These are phyloP conservation scores for Sebastes goodei DNA, from an alignment of 2,797 vertebrate species.

Conservation along the genomic window DNA sequence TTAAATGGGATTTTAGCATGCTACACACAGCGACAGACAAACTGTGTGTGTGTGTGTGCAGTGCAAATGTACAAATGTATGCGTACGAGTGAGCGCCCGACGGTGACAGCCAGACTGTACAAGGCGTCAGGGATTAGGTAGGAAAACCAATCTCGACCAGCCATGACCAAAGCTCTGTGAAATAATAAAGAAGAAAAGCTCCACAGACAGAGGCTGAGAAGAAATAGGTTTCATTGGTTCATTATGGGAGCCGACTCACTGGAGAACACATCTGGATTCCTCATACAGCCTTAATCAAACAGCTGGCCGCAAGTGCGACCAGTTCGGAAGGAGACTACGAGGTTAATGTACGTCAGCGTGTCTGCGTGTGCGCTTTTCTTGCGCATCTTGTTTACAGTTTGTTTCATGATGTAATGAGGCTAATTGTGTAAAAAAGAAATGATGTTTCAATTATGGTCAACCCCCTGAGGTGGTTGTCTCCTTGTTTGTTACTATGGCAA, in stretches of 20 bases:
- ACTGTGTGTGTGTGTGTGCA: not conserved
- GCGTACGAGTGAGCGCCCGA: constrained; percentile 5
- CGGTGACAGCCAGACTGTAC: constrained; percentile 48
- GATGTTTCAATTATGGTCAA: not conserved
- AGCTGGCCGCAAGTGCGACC: constrained; percentile 20
- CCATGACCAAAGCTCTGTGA: constrained; percentile 54
- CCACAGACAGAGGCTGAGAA: constrained; percentile 53
- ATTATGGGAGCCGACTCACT: constrained; percentile 54
- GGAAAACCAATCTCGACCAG: constrained; percentile 62
- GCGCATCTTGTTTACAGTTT: not conserved
- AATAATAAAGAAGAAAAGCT: constrained; percentile 68
- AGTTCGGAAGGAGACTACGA: constrained; percentile 13
- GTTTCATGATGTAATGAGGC: not conserved
- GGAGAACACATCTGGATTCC: constrained; percentile 75
- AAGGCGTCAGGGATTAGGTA: constrained; percentile 64
- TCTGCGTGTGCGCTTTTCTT: not conserved
- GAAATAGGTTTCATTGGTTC: constrained; percentile 67
- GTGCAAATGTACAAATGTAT: not conserved
- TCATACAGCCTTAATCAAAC: constrained; percentile 69
- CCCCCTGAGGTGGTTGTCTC: not conserved
- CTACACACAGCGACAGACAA: constrained; percentile 30
- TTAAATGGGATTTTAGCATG: constrained; percentile 48
- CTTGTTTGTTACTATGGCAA: constrained; percentile 49
- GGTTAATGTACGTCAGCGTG: constrained; percentile 5
- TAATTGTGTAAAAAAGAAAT: not conserved